Evolutionary conservation across 2,113 vertebrate genomes (phyloP), one percentile per base, ranked within the genome.

Genomic region (Thamnophis sirtalis): DNA sequence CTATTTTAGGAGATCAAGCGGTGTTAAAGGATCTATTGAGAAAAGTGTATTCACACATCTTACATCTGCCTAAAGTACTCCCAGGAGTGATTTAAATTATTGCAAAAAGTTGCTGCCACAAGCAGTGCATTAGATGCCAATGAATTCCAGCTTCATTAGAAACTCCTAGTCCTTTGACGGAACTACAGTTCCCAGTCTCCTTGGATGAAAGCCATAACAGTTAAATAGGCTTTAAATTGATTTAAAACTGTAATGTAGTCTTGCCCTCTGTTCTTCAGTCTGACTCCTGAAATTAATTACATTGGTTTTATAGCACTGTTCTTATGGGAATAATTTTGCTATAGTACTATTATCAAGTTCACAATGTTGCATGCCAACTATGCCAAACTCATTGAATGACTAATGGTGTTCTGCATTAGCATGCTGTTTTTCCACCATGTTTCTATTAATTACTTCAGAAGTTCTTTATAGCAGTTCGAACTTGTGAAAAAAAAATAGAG

Each of bases 221-320:
- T 86, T 60, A 91, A 91, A 91, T 50, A 86, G 90, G 84, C 17
- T 86, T 91, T 91, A 60, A 86, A 91, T 86, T 86, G 84, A 91
- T 91, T 86, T 91, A 86, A 91, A 91, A 60, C 84, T 60, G 15
- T 60, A 91, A 51, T 91, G 54, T 86, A 86, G 55, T 51, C 54
- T 60, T 91, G 84, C 28, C 53, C 43, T 91, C 86, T 55, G 84
- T 91, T 91, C 54, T 48, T 91, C 11, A n/a, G 43, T 91, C 90
- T 86, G 90, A 91, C 90, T 86, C 43, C 84, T 91, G 90, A 55
- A 91, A 86, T 91, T 91, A 86, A 86, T 91, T 86, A 60, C 55
- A 86, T 91, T 85, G 53, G 48, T 86, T 84, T 60, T 51, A 60
- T 22, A 86, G 26, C 55, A 86, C 49, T 33, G 48, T 60, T 91